Evolutionary conservation across 2,888 invertebrate genomes (phyloP), one percentile per base, ranked within the genome.

Genomic region (Formica aserva): DNA sequence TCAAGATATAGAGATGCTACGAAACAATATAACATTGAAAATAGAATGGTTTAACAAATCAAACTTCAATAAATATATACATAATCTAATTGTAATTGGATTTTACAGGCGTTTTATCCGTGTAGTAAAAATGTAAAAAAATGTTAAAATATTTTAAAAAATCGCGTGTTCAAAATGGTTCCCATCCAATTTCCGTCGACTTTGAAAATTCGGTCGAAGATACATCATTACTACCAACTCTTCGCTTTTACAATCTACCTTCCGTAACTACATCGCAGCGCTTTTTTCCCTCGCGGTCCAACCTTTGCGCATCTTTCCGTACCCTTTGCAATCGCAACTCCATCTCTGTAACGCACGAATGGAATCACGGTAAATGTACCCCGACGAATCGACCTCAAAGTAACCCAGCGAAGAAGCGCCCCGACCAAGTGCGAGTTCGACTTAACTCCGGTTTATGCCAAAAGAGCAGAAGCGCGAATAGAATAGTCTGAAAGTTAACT

Each of bases 341-440:
- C 74, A 69, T 65, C 80, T 82, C 83, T 76, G 74, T 89, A 82
- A 66, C 52, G 84, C 38, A 76, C 85, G 83, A 86, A 85, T 60
- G 77, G 62, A 90, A 87, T 86, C 85, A 78, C 74, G 15, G 65
- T 65, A 69, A 88, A 86, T 83, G 84, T 67, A 75, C 82, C 76
- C 75, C 83, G 22, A 62, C 63, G 84, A 71, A 82, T 85, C 85
- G 83, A 86, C 82, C 86, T 87, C 85, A 66, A 86, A 72, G 87
- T 78, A 84, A 83, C 77, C 69, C 65, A 41, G 22, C 41, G 26
- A 18, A 41, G 72, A 38, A 41, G 71, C 60, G 45, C 32, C 62
- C 13, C 60, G 48, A 55, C 38, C 62, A 52, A 63, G n/a, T 15
- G 29, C 52, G 41, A 63, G n/a, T 29, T 41, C 63, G 32, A 52